Evolutionary conservation across 2,888 invertebrate species (phyloP).

Genomic region (Cinara cedri): DNA sequence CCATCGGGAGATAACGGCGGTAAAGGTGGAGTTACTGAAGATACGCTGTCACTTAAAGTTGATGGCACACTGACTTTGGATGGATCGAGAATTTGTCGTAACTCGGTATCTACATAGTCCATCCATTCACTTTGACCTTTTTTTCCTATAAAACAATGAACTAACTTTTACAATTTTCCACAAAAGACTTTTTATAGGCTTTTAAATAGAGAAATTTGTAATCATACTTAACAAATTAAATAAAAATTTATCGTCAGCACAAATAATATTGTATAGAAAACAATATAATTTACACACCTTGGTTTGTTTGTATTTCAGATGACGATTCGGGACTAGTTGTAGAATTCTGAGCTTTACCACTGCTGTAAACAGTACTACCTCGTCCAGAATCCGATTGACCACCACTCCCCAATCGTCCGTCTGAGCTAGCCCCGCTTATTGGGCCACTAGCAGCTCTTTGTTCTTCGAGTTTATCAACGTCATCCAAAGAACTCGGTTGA

Average conservation of each 20-base stretch:
- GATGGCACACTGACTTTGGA: constrained; percentile 69
- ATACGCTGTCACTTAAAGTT: constrained; percentile 71
- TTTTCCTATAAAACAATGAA: constrained; percentile 12
- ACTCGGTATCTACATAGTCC: constrained; percentile 79
- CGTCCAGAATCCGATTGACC: constrained; percentile 77
- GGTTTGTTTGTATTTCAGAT: constrained; percentile 65
- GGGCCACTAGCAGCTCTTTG: constrained; percentile 55
- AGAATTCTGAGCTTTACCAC: constrained; percentile 67
- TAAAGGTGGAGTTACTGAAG: constrained; percentile 78
- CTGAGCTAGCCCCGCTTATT: constrained; percentile 67
- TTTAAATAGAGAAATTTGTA: not conserved
- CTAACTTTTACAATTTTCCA: not conserved
- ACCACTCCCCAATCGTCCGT: constrained; percentile 73
- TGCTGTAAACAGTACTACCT: constrained; percentile 81
- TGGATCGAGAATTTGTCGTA: constrained; percentile 78
- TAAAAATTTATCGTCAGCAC: not conserved
- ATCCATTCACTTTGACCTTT: constrained; percentile 71
- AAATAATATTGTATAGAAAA: not conserved
- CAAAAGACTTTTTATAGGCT: too few species aligned
- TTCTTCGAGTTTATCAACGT: constrained; percentile 43
- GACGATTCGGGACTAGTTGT: constrained; percentile 67
- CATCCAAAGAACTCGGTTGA: constrained; percentile 54
- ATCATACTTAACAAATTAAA: not conserved
- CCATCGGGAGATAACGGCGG: constrained; percentile 77
- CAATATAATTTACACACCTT: constrained; percentile 61